Conservation (phyloP, 2,113 vertebrate species). For the Pteropus alecto region DNA sequence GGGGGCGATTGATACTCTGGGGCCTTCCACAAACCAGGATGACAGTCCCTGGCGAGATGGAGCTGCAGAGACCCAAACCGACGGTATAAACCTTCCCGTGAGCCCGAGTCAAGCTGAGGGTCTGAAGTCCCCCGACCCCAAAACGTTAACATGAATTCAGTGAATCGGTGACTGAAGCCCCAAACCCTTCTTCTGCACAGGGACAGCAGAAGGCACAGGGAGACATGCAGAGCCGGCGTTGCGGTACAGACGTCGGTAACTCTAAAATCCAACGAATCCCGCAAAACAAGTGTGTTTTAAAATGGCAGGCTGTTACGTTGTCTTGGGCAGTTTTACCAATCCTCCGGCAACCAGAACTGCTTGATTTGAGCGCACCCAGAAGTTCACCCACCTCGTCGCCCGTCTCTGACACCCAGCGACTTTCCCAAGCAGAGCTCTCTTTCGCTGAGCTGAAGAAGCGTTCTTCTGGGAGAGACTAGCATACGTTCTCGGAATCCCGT, state of each 20-base stretch:
- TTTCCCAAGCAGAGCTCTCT: not conserved
- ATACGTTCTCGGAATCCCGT: conserved; percentile 29
- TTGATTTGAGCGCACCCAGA: not conserved
- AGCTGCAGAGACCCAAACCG: not conserved
- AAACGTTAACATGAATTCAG: not conserved
- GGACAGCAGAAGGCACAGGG: accelerated
- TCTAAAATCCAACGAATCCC: not conserved
- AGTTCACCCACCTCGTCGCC: not conserved
- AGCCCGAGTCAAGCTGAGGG: not conserved
- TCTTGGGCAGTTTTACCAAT: not conserved
- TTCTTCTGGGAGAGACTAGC: conserved; percentile 24
- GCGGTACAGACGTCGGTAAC: not conserved
- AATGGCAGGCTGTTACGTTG: not conserved
- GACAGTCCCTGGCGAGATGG: not conserved
- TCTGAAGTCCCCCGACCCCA: not conserved
- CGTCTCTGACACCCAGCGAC: not conserved
- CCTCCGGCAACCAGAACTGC: not conserved
- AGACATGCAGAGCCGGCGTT: too few relatives aligned
- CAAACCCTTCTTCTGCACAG: not conserved
- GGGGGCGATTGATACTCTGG: not conserved
- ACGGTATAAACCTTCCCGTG: not conserved
- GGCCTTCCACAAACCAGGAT: not conserved
- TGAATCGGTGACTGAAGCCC: not conserved
- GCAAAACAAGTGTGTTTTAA: not conserved
- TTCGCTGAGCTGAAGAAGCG: not conserved